Evolutionary conservation across 2,797 vertebrate genomes (phyloP).

Genomic region (Liparis tanakae): DNA sequence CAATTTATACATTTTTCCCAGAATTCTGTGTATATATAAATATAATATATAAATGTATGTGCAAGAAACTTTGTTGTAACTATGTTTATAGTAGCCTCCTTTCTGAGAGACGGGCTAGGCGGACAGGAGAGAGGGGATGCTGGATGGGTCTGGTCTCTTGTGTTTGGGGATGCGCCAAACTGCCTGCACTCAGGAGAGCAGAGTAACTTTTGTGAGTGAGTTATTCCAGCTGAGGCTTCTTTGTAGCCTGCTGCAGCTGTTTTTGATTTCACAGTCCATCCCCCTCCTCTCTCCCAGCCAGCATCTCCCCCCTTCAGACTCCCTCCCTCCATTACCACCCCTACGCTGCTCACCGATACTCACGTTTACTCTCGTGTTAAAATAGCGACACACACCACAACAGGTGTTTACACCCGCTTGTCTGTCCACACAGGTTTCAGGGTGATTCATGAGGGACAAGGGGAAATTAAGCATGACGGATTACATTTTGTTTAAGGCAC

Average conservation of each 20-base stretch:
- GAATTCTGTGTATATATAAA: no score
- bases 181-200: conserved; percentile 64
- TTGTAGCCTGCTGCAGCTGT: conserved; percentile 74
- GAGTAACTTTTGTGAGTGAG: conserved; percentile 80
- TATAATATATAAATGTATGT: background rate
- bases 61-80: conserved; percentile 13
- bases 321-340: conserved; percentile 39
- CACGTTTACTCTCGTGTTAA: conserved; percentile 46
- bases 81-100: conserved; percentile 20
- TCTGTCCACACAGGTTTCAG: conserved; percentile 70
- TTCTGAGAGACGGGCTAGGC: conserved; percentile 17
- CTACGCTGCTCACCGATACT: conserved; percentile 34
- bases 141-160: conserved; percentile 45
- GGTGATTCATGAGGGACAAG: conserved; percentile 73
- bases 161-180: conserved; percentile 59
- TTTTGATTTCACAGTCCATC: conserved; percentile 82
- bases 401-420: conserved; percentile 77
- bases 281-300: conserved; percentile 43
- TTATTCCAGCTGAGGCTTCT: conserved; percentile 79
- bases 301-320: conserved; percentile 23
- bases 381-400: conserved; percentile 69
- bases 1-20: background rate
- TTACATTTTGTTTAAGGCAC: conserved; percentile 64
- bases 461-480: conserved; percentile 74
- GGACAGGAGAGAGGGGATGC: conserved; percentile 30